A percentile compares a stretch with the other conserved stretches of the same genome.
Conservation (phyloP, 2,888 invertebrate species). For the Dusona sp. region DNA sequence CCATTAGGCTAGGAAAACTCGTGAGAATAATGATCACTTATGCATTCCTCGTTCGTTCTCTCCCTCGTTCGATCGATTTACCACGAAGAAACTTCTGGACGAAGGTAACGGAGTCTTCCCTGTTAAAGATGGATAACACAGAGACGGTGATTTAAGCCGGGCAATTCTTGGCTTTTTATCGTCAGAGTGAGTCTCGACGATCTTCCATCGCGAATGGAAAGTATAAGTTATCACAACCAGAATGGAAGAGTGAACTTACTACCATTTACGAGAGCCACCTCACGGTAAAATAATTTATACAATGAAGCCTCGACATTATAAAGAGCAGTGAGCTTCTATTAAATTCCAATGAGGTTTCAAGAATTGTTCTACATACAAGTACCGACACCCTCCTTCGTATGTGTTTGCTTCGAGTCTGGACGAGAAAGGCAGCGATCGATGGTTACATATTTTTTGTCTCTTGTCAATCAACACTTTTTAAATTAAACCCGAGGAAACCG, state of each 20-base stretch:
- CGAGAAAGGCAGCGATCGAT: constrained; percentile 19
- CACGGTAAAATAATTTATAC: constrained; percentile 63
- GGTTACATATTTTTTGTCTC: constrained; percentile 42
- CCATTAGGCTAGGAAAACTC: constrained; percentile 59
- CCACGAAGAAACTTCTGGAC: constrained; percentile 73
- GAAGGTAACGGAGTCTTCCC: constrained; percentile 74
- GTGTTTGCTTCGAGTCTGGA: constrained; percentile 7
- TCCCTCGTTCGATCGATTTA: constrained; percentile 73
- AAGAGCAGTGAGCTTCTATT: constrained; percentile 37
- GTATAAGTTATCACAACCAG: constrained; percentile 79
- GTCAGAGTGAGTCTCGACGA: constrained; percentile 40
- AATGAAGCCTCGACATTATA: constrained; percentile 57
- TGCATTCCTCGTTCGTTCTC: constrained; percentile 69
- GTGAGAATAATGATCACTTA: constrained; percentile 65
- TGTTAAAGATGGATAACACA: constrained; percentile 75
- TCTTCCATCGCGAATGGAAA: constrained; percentile 71
- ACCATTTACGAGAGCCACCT: constrained; percentile 47
- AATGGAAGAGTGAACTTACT: constrained; percentile 50
- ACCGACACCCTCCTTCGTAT: constrained; percentile 37
- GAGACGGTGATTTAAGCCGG: constrained; percentile 56
- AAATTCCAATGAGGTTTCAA: constrained; percentile 54
- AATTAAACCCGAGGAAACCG: constrained; percentile 5
- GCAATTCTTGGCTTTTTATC: constrained; percentile 71
- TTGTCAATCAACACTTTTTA: constrained; percentile 53
- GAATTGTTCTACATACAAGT: constrained; percentile 59